Conservation (phyloP, 2,888 invertebrate genomes). For the Leistus spinibarbis region DNA sequence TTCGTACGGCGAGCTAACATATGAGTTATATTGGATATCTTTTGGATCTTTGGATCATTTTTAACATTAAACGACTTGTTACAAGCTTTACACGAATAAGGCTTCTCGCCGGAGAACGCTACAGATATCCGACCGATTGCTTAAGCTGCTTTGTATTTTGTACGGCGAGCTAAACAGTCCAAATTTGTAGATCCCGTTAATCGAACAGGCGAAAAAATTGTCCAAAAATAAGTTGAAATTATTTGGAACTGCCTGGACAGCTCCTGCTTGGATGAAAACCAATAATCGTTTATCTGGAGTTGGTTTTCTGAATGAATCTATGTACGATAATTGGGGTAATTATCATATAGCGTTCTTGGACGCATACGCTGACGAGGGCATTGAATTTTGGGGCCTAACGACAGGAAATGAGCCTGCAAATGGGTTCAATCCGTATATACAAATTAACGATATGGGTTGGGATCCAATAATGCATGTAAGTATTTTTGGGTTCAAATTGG, state of each 20-base stretch:
- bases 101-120: no score
- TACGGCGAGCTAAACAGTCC: neutral
- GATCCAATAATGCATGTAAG: slow-evolving; percentile 57
- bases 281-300: slow-evolving; percentile 53
- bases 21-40: neutral
- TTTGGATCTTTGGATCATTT: neutral
- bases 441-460: slow-evolving; percentile 81
- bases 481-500: no score
- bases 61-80: neutral
- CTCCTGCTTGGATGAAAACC: slow-evolving; percentile 61
- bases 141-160: no score
- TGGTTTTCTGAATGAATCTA: slow-evolving; percentile 53
- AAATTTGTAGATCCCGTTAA: slow-evolving; percentile 50
- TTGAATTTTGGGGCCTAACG: slow-evolving; percentile 81
- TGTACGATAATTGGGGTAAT: slow-evolving; percentile 78
- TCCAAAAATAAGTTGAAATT: slow-evolving; percentile 47
- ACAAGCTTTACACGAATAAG: neutral
- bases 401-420: slow-evolving; percentile 87
- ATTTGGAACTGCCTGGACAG: slow-evolving; percentile 69
- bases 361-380: slow-evolving; percentile 70
- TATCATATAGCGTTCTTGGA: slow-evolving; percentile 83
- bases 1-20: no score
- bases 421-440: slow-evolving; percentile 62
- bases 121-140: no score
- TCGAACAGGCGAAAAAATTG: slow-evolving; percentile 47